Percentiles rank a stretch among this genome's conserved stretches.
These are phyloP conservation scores for Raja brachyura DNA, from an alignment of 2,113 vertebrate species.

Conservation along the genomic window DNA sequence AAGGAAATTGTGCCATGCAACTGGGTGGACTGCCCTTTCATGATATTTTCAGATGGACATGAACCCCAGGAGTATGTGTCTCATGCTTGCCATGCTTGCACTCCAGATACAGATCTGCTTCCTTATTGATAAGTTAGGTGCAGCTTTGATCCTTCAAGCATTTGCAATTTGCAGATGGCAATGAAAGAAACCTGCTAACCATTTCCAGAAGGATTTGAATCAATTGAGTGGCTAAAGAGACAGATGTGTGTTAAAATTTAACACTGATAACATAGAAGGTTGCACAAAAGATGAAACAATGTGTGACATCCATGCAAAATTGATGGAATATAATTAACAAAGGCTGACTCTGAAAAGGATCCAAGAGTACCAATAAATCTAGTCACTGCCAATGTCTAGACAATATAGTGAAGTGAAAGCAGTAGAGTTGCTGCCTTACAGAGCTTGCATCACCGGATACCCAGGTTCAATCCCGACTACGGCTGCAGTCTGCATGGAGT, in stretches of 20 bases:
- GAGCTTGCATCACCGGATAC: too few relatives aligned
- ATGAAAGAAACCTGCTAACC: background rate
- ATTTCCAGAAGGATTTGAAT: slow-evolving; percentile 10
- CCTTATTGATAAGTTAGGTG: background rate
- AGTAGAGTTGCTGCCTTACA: too few relatives aligned
- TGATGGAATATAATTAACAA: slow-evolving; percentile 27
- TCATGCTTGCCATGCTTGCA: background rate
- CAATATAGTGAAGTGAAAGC: too few relatives aligned
- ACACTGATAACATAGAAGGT: slow-evolving; percentile 8
- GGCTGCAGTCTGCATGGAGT: too few relatives aligned
- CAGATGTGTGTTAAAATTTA: slow-evolving; percentile 18
- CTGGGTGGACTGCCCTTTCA: background rate
- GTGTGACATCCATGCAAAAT: slow-evolving; percentile 10
- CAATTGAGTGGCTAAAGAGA: background rate
- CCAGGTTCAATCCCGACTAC: too few relatives aligned
- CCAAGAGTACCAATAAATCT: background rate
- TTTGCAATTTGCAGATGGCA: slow-evolving; percentile 11
- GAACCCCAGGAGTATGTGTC: background rate
- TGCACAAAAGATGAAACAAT: slow-evolving; percentile 2
- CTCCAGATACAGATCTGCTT: background rate
- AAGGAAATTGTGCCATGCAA: background rate
- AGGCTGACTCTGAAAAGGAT: slow-evolving; percentile 7
- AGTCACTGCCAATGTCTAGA: slow-evolving; percentile 1
- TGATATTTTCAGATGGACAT: background rate
- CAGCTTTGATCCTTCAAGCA: background rate